A percentile compares a stretch with the other conserved stretches of the same genome.
Evolutionary conservation across 2,888 invertebrate genomes (phyloP).

Genomic region (Seira sanloemensis): DNA sequence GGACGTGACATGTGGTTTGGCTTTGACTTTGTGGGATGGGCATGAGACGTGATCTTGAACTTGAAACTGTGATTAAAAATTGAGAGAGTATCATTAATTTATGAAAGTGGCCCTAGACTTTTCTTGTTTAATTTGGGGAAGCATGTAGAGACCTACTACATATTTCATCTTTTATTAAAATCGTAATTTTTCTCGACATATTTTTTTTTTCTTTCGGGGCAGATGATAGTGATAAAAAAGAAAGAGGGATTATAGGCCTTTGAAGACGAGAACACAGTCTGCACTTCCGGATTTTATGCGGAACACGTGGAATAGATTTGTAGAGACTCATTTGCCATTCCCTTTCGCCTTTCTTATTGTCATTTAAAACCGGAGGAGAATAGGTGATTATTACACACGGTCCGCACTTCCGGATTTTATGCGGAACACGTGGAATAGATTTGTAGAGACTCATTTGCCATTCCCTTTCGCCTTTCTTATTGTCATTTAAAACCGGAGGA

Average conservation of each 20-base stretch:
- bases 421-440: slow-evolving; percentile 14
- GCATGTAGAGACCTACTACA: neutral
- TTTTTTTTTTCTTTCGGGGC: neutral
- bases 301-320: slow-evolving; percentile 17
- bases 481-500: neutral
- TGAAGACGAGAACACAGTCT: too few species aligned
- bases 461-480: neutral
- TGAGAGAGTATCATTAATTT: slow-evolving; percentile 11
- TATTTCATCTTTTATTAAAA: slow-evolving; percentile 27
- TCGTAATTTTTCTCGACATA: neutral
- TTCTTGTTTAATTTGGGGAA: slow-evolving; percentile 26
- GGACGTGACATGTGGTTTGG: slow-evolving; percentile 11
- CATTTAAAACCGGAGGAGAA: neutral
- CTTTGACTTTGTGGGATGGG: neutral
- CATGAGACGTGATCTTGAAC: slow-evolving; percentile 38
- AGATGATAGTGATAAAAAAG: neutral
- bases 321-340: neutral
- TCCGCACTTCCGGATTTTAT: slow-evolving; percentile 5
- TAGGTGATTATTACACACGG: slow-evolving; percentile 10
- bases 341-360: neutral
- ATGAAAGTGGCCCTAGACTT: too few species aligned
- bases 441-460: slow-evolving; percentile 9
- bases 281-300: slow-evolving; percentile 2
- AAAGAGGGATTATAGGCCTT: too few species aligned
- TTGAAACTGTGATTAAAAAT: slow-evolving; percentile 10